These are phyloP conservation scores for Papilio polytes DNA, from an alignment of 1,140 invertebrate species.

Conservation along the genomic window DNA sequence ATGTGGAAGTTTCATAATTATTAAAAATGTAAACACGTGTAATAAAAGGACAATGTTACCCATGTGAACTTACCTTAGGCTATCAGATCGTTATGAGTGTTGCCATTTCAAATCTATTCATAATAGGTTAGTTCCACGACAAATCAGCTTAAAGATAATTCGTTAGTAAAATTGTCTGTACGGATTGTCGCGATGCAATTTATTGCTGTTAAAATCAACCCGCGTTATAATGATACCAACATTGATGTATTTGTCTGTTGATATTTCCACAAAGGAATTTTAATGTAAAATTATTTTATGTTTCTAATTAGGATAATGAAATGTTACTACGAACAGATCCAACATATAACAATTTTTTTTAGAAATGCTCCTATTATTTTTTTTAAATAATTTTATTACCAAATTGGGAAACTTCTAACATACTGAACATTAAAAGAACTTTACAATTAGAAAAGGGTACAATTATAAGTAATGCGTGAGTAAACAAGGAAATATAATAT, in stretches of 20 bases:
- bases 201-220: conserved; percentile 36
- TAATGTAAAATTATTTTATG: no score
- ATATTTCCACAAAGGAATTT: not conserved
- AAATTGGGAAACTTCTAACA: no score
- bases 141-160: conserved; percentile 79
- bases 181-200: conserved; percentile 47
- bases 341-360: no score
- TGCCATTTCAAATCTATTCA: conserved; percentile 62
- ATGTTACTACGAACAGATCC: no score
- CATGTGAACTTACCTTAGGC: not conserved
- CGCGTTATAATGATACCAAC: not conserved
- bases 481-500: not conserved
- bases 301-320: no score
- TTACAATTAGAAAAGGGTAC: no score
- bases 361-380: no score
- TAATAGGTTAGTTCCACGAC: conserved; percentile 56
- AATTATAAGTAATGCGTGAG: no score
- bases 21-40: not conserved
- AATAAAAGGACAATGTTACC: not conserved
- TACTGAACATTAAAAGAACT: no score
- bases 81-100: conserved; percentile 49
- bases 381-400: no score
- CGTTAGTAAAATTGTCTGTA: conserved; percentile 63
- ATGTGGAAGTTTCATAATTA: no score
- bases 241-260: not conserved